Base-by-base conservation (phyloP, 2,797 vertebrate species). In the Mareca strepera region DNA sequence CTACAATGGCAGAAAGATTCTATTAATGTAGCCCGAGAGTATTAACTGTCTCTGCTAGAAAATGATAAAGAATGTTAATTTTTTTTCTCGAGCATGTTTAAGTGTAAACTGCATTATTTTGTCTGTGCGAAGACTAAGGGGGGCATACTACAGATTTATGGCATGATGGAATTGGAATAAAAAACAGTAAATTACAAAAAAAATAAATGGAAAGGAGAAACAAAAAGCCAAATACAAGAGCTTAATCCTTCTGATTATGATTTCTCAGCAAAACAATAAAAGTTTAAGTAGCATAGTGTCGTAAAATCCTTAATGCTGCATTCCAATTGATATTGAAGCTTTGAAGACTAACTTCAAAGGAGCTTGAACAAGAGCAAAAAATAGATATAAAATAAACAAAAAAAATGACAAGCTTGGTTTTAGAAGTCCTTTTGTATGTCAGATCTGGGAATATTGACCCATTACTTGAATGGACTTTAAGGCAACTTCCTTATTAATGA, bases 1-100 rank as follows among this genome's bases (percentile, higher is more conserved):
- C 97, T 97, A 98, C 98, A 98, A 92, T 98, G 93, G 97, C 97
- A 97, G 97, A 98, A 97, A 98, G 97, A 98, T 98, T 98, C 98
- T 97, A 98, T 98, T 98, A 98, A 98, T 97, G 97, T 96, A 97
- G 96, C 96, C 94, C 95, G 96, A 97, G 95, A 97, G 96, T 97
- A 98, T 98, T 98, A 98, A 97, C 97, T 96, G 97, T 97, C 96
- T 98, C 98, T 98, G 97, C 94, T 97, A 89, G 97, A 96, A 97
- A 98, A 97, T 98, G 97, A 98, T 98, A 98, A 98, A 98, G 97
- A 98, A 98, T 98, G 97, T 98, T 98, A 98, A 98, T 98, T 98
- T 98, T 97, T 96, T 97, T 97, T 90, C 97, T 97, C 94, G 80
- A 97, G 74, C 96, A 92, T 94, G 83, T 97, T 97, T 97, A 97